Evolutionary conservation across 2,797 vertebrate genomes (phyloP), one percentile per base, ranked within the genome.

Genomic region (Eidolon dupreanum): DNA sequence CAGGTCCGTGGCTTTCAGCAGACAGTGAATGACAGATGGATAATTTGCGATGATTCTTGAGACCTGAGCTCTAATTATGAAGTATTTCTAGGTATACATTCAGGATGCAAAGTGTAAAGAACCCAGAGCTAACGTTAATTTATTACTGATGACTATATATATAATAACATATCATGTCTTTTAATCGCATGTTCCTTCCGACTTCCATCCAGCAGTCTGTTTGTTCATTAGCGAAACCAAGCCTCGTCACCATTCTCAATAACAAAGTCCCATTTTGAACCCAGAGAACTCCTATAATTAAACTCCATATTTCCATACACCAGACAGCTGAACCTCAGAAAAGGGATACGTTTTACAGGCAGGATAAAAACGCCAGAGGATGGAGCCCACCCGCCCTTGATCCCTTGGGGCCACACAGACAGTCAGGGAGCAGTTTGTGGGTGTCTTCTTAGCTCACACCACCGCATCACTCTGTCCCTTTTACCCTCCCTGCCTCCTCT

Each of bases 171-270:
- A 78, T 93, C 92, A 94, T 41, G 78, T 93, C 97, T 92, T 93
- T 96, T 97, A 90, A 98, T 97, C 96, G 90, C 94, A 59, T 49
- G 79, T 97, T 96, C 96, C 96, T 96, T 97, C 95, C 96, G 90
- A 97, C 87, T 98, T 94, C 96, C 57, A 63, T 96, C 93, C 86
- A 93, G 92, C 90, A 92, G 92, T 81, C 92, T 96, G 84, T 90
- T 91, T 95, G 96, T 93, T 92, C 96, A 97, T 97, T 98, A 98
- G 98, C 97, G 97, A 98, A 98, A 97, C 96, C 88, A 97, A 98
- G 38, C 19, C 90, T 93, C 82, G 96, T 78, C 97, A 92, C 98
- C 97, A 96, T 96, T 97, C 88, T 96, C 94, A 94, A 95, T 97
- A 86, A 97, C 61, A 85, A 90, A 96, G 97, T 81, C 95, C 79